Evolutionary conservation across 2,888 invertebrate species (phyloP).

Genomic region (Spodoptera exigua): DNA sequence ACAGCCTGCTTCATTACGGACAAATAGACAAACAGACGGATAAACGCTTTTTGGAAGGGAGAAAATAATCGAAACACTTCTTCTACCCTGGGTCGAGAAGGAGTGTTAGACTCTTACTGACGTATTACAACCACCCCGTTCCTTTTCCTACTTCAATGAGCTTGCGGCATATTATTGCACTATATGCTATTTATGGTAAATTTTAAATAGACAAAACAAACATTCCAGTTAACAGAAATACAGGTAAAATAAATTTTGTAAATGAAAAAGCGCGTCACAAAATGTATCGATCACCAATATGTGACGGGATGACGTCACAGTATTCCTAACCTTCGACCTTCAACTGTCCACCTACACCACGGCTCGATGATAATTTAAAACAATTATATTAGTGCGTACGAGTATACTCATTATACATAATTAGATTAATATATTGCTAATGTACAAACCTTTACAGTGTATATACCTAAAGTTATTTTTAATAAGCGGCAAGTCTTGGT

Average conservation of each 20-base stretch:
- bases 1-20: too few relatives aligned
- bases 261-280: constrained; percentile 3
- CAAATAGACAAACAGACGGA: too few relatives aligned
- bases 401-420: constrained; percentile 42
- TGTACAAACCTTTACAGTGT: constrained; percentile 20
- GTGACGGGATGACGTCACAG: constrained; percentile 20
- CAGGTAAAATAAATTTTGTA: background rate
- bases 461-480: constrained; percentile 48
- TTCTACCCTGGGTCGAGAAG: too few relatives aligned
- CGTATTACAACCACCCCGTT: too few relatives aligned
- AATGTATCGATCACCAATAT: constrained; percentile 12
- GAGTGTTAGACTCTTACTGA: too few relatives aligned
- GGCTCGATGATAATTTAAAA: constrained; percentile 38
- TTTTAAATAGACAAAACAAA: too few relatives aligned
- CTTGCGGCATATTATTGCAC: too few relatives aligned
- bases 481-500: constrained; percentile 44
- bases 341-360: constrained; percentile 15
- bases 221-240: background rate
- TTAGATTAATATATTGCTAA: constrained; percentile 46
- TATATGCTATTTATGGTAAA: too few relatives aligned
- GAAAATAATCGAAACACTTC: too few relatives aligned
- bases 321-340: constrained; percentile 16
- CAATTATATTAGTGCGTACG: constrained; percentile 40
- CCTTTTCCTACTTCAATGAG: too few relatives aligned
- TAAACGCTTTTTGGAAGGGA: too few relatives aligned